Conservation (phyloP, 2,113 vertebrate genomes). For the Peromyscus californicus region DNA sequence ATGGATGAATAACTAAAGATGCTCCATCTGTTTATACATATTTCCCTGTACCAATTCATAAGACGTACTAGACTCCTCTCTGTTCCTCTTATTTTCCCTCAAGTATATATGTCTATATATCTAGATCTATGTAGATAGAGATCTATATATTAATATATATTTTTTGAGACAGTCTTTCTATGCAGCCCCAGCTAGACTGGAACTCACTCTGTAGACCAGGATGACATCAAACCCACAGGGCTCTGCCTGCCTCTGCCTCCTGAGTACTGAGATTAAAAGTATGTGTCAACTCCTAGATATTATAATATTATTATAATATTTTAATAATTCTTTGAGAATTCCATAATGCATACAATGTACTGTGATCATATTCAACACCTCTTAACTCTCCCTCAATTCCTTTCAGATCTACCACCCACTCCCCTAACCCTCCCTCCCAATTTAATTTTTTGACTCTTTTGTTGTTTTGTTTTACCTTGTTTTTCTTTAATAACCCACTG, state of each 20-base stretch:
- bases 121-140: not conserved
- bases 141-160: not conserved
- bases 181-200: not conserved
- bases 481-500: not conserved
- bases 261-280: not conserved
- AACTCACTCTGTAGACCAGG: not conserved
- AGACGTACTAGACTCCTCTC: constrained; percentile 7
- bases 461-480: not conserved
- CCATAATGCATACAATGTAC: not conserved
- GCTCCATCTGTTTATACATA: not conserved
- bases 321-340: not conserved
- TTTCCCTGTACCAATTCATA: not conserved
- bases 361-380: not conserved
- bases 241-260: not conserved
- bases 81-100: constrained; percentile 13
- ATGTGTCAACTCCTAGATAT: not conserved
- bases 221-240: not conserved
- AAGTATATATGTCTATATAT: not conserved
- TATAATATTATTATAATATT: not conserved
- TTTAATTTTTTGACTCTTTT: not conserved
- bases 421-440: not conserved
- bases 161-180: not conserved
- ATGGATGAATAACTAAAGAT: not conserved
- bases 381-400: not conserved
- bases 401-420: not conserved